Evolutionary conservation across 2,888 invertebrate genomes (phyloP).

Genomic region (Mamestra brassicae): DNA sequence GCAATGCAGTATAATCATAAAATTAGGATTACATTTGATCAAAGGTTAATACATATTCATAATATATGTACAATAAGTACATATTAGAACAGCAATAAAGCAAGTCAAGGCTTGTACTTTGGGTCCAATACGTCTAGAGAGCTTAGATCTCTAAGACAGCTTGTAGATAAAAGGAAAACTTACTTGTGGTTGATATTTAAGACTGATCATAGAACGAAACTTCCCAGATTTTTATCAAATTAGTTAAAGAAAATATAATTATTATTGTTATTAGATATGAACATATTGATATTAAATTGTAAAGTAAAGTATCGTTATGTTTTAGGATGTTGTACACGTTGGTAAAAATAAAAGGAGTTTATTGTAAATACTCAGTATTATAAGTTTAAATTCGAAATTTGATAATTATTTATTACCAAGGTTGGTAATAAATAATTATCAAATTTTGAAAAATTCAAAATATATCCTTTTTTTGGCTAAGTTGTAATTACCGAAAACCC

Average conservation of each 20-base stretch:
- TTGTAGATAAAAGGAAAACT: not conserved
- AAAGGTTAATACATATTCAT: too few relatives aligned
- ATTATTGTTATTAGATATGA: not conserved
- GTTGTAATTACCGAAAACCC: not conserved
- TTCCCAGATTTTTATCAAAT: not conserved
- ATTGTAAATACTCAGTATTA: constrained; percentile 19
- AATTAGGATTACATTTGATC: not conserved
- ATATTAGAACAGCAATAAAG: not conserved
- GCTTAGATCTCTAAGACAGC: not conserved
- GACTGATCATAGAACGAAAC: constrained; percentile 33
- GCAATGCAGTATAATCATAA: not conserved
- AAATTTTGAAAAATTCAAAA: too few relatives aligned
- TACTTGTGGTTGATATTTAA: constrained; percentile 15
- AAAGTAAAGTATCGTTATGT: not conserved
- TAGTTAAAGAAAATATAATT: not conserved
- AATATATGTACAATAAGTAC: not conserved
- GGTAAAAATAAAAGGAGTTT: not conserved
- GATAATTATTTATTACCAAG: not conserved
- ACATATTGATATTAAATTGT: not conserved
- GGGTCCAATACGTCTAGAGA: not conserved
- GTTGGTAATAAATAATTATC: too few relatives aligned
- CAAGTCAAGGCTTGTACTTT: not conserved
- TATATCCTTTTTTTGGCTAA: not conserved
- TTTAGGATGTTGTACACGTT: not conserved
- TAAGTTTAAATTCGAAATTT: not conserved